These are phyloP conservation scores for Myripristis jacobus DNA, from an alignment of 2,797 vertebrate genomes.

Conservation along the genomic window DNA sequence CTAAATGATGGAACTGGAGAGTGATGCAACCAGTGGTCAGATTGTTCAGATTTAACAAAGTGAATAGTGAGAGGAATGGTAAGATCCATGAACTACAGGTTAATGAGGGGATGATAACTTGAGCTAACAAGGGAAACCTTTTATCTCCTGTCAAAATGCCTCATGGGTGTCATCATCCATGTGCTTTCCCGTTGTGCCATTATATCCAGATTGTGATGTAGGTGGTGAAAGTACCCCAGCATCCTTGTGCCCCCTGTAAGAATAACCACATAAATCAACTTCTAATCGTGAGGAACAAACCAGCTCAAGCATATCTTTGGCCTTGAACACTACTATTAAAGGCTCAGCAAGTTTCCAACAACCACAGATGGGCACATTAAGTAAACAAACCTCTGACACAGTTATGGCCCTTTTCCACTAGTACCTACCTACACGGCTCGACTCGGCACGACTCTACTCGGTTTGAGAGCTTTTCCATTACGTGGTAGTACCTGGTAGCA, in stretches of 20 bases:
- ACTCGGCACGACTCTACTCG: too few relatives aligned
- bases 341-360: not conserved
- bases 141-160: not conserved
- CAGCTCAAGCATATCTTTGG: not conserved
- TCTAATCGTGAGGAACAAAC: constrained; percentile 1
- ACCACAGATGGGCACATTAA: not conserved
- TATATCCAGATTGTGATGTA: not conserved
- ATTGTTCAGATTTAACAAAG: not conserved
- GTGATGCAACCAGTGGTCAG: not conserved
- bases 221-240: not conserved
- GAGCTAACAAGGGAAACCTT: not conserved
- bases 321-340: not conserved
- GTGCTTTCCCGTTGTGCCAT: not conserved
- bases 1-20: not conserved
- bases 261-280: not conserved
- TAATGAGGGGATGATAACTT: not conserved
- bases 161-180: not conserved
- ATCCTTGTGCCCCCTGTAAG: not conserved
- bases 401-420: too few relatives aligned
- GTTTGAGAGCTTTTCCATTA: too few relatives aligned
- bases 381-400: constrained; percentile 1
- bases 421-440: too few relatives aligned
- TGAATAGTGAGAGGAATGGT: not conserved
- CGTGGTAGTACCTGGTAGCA: too few relatives aligned
- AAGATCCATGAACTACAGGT: not conserved